Base-by-base conservation (phyloP, 2,113 vertebrate species). In the Heptranchias perlo region DNA sequence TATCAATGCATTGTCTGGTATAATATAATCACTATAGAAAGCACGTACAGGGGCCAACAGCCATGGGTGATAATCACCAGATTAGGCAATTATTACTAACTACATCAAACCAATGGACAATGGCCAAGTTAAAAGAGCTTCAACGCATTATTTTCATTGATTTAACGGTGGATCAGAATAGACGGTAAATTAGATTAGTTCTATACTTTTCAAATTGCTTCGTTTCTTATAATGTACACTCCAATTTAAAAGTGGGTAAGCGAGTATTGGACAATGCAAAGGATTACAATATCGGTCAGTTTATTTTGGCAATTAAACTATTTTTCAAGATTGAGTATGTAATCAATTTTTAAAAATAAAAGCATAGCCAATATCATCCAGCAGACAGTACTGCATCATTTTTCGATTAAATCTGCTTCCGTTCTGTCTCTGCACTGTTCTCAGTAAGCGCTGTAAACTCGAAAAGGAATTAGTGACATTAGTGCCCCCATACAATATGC, bases 1-100 rank as follows among this genome's bases (percentile, higher is more conserved):
- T 95, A 95, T 95, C 94, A 69, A 95, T 95, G 94, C 18, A 95
- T 95, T 95, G 94, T 95, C 44, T 73, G 39, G 73, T 69, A 69
- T 94, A 94, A 94, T 94, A 65, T 95, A 69, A 95, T 73, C 94
- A 95, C 64, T 52, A 67, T 49, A 69, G 94, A 69, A 69, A 31
- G 3, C 44, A 35, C 47, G 5, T 28, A 95, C 28, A 28, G 94
- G 35, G 94, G 52, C 25, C 21, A 69, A 69, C 64, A 49, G 44
- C 39, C 47, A 69, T 73, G 44, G 28, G 28, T 18, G 65, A 52
- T 49, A 95, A 95, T 73, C 23, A 95, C 10, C 94, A 73, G 94
- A 95, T 95, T 95, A 69, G 94, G 44, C 89, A 93, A 61, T 95
- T 69, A 95, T 18, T 69, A 95, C 73, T 95, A 95, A 95, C 65